A percentile compares a stretch with the other conserved stretches of the same genome.
Conservation (phyloP, 2,113 vertebrate species). For the Lontra canadensis region DNA sequence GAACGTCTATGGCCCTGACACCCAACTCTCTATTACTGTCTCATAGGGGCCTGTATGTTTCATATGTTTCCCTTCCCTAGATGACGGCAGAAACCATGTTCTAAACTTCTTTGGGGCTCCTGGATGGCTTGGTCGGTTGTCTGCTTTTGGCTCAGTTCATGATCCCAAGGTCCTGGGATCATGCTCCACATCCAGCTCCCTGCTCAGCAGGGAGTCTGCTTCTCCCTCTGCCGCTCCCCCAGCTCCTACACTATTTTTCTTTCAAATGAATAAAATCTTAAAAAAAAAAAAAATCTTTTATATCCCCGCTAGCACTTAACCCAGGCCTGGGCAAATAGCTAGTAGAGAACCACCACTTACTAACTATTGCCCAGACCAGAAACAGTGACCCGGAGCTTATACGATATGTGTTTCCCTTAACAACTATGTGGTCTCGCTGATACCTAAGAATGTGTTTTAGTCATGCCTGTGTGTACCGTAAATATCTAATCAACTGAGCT, state of each 20-base stretch:
- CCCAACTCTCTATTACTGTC: neutral
- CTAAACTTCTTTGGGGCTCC: neutral
- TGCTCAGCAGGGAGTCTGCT: neutral
- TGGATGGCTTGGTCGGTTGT: neutral
- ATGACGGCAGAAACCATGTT: neutral
- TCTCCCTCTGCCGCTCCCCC: neutral
- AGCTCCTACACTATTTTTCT: neutral
- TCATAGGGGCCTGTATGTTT: neutral
- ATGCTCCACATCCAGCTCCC: fast-evolving
- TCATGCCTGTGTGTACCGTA: neutral
- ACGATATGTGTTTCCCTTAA: neutral
- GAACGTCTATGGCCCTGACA: neutral
- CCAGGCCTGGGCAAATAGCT: neutral
- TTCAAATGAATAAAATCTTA: too few species aligned
- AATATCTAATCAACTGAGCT: neutral
- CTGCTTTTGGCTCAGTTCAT: neutral
- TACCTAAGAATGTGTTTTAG: neutral
- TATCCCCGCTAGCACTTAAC: neutral
- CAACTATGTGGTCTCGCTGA: neutral
- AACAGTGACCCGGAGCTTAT: neutral
- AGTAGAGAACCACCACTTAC: neutral
- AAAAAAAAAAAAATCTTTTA: neutral
- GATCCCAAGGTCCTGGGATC: neutral
- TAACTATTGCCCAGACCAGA: neutral
- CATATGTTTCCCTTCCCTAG: neutral